Evolutionary conservation across 2,888 invertebrate species (phyloP).

Genomic region (Lymantria monacha): DNA sequence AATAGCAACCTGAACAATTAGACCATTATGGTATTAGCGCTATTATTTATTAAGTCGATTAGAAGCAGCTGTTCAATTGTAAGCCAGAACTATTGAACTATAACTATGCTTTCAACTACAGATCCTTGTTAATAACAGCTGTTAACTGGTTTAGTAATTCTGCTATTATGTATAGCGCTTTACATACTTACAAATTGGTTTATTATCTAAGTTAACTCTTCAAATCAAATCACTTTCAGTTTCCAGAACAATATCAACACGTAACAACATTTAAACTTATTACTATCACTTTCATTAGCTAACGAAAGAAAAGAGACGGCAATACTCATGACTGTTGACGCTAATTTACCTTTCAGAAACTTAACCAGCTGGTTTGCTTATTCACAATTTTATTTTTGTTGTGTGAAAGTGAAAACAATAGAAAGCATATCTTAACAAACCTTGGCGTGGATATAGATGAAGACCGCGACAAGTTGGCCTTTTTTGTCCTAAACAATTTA

Average conservation of each 20-base stretch:
- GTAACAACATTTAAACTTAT: background rate
- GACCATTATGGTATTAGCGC: no score
- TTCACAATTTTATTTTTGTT: background rate
- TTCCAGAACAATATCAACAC: background rate
- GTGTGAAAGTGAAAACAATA: conserved; percentile 3
- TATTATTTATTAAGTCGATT: no score
- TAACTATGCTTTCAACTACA: no score
- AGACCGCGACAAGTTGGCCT: conserved; percentile 57
- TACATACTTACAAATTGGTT: no score
- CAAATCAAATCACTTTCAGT: background rate
- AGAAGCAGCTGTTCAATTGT: no score
- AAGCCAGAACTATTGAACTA: no score
- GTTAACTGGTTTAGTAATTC: no score
- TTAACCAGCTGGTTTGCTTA: background rate
- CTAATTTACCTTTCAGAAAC: background rate
- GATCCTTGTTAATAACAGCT: no score
- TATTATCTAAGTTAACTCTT: background rate
- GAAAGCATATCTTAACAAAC: conserved; percentile 36
- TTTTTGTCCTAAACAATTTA: conserved; percentile 58
- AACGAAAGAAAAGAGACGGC: background rate
- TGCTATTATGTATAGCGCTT: no score
- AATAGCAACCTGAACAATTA: no score
- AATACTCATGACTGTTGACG: background rate
- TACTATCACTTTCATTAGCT: background rate
- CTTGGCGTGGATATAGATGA: conserved; percentile 71